Evolutionary conservation across 2,113 vertebrate genomes (phyloP).

Genomic region (Nyctibius bracteatus): DNA sequence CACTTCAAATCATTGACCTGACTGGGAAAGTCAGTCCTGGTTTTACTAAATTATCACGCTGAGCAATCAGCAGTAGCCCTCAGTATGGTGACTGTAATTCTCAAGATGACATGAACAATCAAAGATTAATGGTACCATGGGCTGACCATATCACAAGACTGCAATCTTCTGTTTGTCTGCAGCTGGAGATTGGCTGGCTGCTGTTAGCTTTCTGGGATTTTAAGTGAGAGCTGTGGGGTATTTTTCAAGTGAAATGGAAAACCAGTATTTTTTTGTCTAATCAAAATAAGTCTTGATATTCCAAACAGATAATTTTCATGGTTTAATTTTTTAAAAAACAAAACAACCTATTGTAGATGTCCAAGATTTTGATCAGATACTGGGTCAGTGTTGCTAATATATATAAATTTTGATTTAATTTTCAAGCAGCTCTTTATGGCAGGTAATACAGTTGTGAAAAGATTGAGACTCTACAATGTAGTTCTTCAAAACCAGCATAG

Average conservation of each 20-base stretch:
- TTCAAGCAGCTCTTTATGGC: background rate
- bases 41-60: background rate
- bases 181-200: background rate
- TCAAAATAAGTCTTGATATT: background rate
- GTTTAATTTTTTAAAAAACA: background rate
- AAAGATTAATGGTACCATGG: background rate
- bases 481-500: background rate
- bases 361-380: background rate
- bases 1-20: background rate
- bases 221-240: background rate
- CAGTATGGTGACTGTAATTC: accelerated
- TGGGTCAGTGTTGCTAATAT: background rate
- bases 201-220: background rate
- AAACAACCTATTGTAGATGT: background rate
- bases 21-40: background rate
- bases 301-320: background rate
- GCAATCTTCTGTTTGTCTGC: background rate
- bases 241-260: background rate
- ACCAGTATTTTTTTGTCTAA: background rate
- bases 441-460: background rate
- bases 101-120: background rate
- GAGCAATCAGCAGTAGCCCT: background rate
- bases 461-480: background rate
- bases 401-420: background rate
- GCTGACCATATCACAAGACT: background rate